Evolutionary conservation across 1,140 invertebrate genomes (phyloP).

Genomic region (Campoletis sonorensis): DNA sequence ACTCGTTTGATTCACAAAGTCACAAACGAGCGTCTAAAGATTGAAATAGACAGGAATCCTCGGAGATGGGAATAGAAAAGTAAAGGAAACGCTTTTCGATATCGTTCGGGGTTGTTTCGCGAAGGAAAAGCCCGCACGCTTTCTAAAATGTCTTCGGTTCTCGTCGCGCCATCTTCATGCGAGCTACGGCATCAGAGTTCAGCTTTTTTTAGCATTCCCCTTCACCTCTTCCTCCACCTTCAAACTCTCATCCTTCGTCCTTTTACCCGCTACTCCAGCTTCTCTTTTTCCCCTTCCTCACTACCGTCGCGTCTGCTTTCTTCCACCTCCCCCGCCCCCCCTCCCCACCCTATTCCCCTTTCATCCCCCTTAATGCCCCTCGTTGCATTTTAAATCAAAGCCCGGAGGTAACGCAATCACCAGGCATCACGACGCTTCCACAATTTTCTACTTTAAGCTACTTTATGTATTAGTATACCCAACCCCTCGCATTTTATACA

Average conservation of each 20-base stretch:
- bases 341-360: constrained; percentile 46
- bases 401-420: constrained; percentile 77
- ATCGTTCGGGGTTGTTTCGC: background rate
- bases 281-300: constrained; percentile 45
- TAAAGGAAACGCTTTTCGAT: background rate
- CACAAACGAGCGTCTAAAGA: background rate
- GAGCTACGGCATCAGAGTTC: constrained; percentile 16
- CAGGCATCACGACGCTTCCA: constrained; percentile 78
- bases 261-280: constrained; percentile 42
- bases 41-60: background rate
- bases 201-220: constrained; percentile 18
- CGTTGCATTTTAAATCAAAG: constrained; percentile 78
- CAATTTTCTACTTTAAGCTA: constrained; percentile 79
- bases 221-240: background rate
- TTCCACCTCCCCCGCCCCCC: constrained; percentile 42
- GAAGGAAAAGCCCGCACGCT: background rate
- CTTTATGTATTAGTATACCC: constrained; percentile 76
- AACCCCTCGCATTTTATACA: constrained; percentile 32
- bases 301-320: constrained; percentile 39
- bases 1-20: background rate
- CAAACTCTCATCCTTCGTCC: constrained; percentile 42
- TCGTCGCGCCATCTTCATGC: constrained; percentile 34
- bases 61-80: background rate
- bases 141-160: background rate
- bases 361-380: constrained; percentile 63